Evolutionary conservation across 2,797 vertebrate genomes (phyloP), one percentile per base, ranked within the genome.

Genomic region (Gymnoscopelus microlampas): DNA sequence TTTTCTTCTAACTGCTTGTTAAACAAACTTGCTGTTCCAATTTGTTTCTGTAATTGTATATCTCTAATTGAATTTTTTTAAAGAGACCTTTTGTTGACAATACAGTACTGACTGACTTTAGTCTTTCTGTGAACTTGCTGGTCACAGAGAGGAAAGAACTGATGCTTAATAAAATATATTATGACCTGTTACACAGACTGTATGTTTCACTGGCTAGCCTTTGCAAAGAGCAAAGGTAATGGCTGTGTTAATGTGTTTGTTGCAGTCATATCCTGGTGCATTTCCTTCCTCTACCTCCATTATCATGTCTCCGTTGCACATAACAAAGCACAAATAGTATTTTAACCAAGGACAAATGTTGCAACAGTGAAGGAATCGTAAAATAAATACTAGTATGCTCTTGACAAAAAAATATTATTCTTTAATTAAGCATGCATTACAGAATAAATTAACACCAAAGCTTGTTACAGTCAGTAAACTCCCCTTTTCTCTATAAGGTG

Each of bases 1-100:
- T 63, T 54, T 58, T 77, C 39, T 49, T 67, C 24, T 13, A 59
- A 59, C 66, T 72, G 78, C 74, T 88, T 78, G 76, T 77, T 67
- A 78, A 75, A 73, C 19, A 74, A 65, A 62, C 65, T 70, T 35
- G 24, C 74, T 69, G 57, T 85, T 71, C 80, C 55, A 50, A 76
- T 63, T 60, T 68, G 11, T 68, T 78, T 70, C 76, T 83, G 53
- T 76, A 86, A 62, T 81, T 86, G 83, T 87, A 63, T 68, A 79
- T 84, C 77, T 88, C 15, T 70, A 80, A 67, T 50, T 88, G 83
- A 4, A 87, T 85, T 89, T 92, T 92, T 91, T 90, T 78, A 80
- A 87, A 81, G 48, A 39, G 26, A 57, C 77, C 69, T 72, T 77
- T 76, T 79, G 68, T 81, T 86, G 79, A 85, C 60, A 29, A 74